Percentiles rank a stretch among this genome's conserved stretches.
phyloP scores from a whole-genome alignment of 2,797 vertebrate genomes.

The Coluber constrictor region DNA sequence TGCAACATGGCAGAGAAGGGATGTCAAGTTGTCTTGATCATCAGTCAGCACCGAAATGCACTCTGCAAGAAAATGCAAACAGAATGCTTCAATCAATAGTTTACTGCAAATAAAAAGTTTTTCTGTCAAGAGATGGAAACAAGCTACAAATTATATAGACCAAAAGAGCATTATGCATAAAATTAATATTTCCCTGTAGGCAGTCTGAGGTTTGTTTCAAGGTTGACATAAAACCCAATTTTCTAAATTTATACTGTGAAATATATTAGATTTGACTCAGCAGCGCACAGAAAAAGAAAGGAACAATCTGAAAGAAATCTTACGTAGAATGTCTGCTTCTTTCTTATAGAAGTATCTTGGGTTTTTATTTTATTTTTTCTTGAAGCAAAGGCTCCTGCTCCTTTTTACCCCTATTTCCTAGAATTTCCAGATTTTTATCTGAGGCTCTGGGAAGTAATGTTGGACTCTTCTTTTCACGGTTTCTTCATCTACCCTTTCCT shows the following conservation, averaged over 20 bases:
- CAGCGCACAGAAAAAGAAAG: background rate
- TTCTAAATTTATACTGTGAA: background rate
- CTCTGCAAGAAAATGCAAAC: background rate
- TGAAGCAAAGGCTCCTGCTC: background rate
- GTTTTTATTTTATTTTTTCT: too few relatives aligned
- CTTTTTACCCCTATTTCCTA: background rate
- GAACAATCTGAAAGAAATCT: background rate
- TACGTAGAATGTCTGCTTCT: background rate
- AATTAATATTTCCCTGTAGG: background rate
- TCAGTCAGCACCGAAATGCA: background rate
- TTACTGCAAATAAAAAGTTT: background rate
- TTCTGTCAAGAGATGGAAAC: background rate
- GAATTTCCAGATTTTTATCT: background rate
- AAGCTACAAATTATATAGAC: background rate
- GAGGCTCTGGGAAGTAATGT: background rate
- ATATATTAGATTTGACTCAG: background rate
- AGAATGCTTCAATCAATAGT: background rate
- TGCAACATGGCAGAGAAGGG: background rate
- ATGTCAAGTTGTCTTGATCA: background rate
- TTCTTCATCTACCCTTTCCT: background rate
- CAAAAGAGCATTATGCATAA: background rate
- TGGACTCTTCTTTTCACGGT: background rate
- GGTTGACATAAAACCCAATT: background rate
- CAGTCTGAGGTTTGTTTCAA: background rate
- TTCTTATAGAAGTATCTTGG: background rate